Evolutionary conservation across 2,113 vertebrate species (phyloP).

Genomic region (Cromileptes altivelis): DNA sequence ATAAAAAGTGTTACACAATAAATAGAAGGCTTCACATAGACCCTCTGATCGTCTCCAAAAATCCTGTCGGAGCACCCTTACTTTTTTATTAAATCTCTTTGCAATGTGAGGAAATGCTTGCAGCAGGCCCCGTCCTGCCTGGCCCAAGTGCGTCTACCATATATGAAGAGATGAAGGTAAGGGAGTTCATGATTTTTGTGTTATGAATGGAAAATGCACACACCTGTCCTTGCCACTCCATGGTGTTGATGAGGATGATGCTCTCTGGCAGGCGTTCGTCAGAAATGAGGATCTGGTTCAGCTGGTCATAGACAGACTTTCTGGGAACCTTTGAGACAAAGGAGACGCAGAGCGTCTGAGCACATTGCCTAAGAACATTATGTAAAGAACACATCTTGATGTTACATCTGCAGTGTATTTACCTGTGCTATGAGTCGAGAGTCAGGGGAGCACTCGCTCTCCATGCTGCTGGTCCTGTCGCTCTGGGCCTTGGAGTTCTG

Average conservation of each 20-base stretch:
- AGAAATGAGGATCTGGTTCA: conserved; percentile 88
- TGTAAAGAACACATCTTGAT: not conserved
- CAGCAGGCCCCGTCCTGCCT: not conserved
- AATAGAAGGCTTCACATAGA: no score
- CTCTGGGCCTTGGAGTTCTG: conserved; percentile 85
- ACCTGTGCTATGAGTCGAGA: conserved; percentile 81
- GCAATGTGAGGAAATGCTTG: conserved; percentile 1
- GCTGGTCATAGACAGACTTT: conserved; percentile 88
- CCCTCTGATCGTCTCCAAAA: no score
- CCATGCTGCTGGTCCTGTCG: conserved; percentile 84
- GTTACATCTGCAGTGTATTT: not conserved
- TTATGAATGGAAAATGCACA: conserved; percentile 18
- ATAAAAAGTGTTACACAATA: no score
- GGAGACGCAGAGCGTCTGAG: conserved; percentile 15
- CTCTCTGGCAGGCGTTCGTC: conserved; percentile 86
- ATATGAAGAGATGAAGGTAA: conserved; percentile 21
- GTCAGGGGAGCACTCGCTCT: conserved; percentile 83
- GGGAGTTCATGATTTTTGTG: not conserved
- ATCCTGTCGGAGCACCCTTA: no score
- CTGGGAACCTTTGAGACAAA: conserved; percentile 81
- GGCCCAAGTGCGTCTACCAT: not conserved
- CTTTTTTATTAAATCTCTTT: not conserved
- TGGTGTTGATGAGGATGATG: conserved; percentile 87
- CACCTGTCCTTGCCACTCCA: conserved; percentile 88
- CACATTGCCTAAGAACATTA: not conserved